Evolutionary conservation across 2,113 vertebrate genomes (phyloP), one percentile per base, ranked within the genome.

Genomic region (Fulmarus glacialis): DNA sequence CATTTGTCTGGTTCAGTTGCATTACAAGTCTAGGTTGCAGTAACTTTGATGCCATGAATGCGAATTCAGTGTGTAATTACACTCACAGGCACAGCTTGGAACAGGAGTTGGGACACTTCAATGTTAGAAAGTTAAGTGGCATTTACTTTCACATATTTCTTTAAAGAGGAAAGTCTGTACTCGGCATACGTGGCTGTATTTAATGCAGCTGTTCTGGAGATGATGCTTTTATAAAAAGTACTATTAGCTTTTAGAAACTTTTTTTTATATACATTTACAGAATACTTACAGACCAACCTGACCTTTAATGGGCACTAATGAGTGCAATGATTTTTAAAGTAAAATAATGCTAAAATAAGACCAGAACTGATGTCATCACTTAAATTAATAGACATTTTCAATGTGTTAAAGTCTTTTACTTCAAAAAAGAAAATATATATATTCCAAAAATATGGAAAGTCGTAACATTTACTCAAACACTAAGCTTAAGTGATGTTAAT

Each of bases 401-500:
- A 96, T 88, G 78, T 91, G 84, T 96, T 88, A 87, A 95, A 92
- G 97, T 98, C 95, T 97, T 98, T 98, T 97, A 97, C 95, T 97
- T 98, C 96, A 97, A 98, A 97, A 93, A 59, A 12, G 88, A 96
- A 94, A 97, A 96, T 4, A 92, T 9, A 34, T 94, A 23, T 97
- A 94, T 97, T 97, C 86, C 30, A 84, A 93, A 93, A 97, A 78
- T 38, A 87, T 19, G 67, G 89, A 80, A 93, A 88, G 67, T 94
- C 56, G 7, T 93, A 86, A 89, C 91, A 95, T 77, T 92, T 96
- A 66, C 89, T 97, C 81, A 91, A 92, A 97, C 97, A 84, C 94
- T 97, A 97, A 92, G 95, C 96, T 97, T 97, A 97, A 94, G 94
- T 95, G 97, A 98, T 97, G 96, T 98, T 98, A 95, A 97, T 97